Evolutionary conservation across 2,888 invertebrate genomes (phyloP).

Genomic region (Electrophaes corylata): DNA sequence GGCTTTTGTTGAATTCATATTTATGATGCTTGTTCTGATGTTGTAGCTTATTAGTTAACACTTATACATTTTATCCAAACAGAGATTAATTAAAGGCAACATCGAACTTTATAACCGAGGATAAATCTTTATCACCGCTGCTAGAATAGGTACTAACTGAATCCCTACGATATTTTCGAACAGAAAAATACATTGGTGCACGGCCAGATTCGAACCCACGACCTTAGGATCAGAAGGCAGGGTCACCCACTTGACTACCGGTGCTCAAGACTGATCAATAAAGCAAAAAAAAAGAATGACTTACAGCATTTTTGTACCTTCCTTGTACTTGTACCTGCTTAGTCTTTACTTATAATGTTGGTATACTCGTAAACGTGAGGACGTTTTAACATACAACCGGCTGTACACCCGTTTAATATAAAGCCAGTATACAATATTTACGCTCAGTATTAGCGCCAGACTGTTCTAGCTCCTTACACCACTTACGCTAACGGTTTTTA

Average conservation of each 20-base stretch:
- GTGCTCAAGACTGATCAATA: too few species aligned
- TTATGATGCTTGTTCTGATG: conserved; percentile 2
- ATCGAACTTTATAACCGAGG: too few species aligned
- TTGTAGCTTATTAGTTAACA: background rate
- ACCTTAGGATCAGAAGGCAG: too few species aligned
- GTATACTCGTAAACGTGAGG: conserved; percentile 14
- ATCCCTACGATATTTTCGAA: too few species aligned
- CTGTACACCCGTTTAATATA: conserved; percentile 67
- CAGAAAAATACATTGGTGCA: too few species aligned
- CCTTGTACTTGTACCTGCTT: conserved; percentile 25
- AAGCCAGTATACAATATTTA: conserved; percentile 66
- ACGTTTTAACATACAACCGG: conserved; percentile 49
- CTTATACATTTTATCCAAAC: background rate
- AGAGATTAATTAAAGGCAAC: background rate
- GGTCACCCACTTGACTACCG: too few species aligned
- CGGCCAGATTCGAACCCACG: too few species aligned
- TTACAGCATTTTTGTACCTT: background rate
- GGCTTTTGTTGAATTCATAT: conserved; percentile 28
- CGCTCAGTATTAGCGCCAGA: conserved; percentile 57
- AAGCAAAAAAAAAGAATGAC: too few species aligned
- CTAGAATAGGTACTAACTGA: too few species aligned
- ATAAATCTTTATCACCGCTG: too few species aligned
- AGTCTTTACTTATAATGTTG: conserved; percentile 24
- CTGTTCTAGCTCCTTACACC: conserved; percentile 51
- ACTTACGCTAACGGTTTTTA: conserved; percentile 62